phyloP scores from a whole-genome alignment of 2,888 invertebrate species.

The Caradrina clavipalpis region DNA sequence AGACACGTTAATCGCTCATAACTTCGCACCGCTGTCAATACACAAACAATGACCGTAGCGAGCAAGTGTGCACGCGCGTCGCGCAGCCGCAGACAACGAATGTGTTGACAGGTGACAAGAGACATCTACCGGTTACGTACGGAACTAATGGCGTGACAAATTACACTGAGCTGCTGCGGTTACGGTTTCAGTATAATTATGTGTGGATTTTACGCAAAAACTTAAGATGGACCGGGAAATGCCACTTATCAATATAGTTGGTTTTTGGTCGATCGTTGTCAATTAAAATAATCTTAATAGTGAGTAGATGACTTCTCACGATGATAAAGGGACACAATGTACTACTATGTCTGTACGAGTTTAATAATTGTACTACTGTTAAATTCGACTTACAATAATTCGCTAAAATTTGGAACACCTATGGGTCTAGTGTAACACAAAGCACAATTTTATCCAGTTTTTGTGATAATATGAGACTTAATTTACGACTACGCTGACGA shows the following conservation, averaged over 20 bases:
- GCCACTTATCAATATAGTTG: not conserved
- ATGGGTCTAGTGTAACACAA: too few species aligned
- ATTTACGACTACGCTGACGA: too few species aligned
- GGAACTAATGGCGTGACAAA: constrained; percentile 44
- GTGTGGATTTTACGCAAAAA: not conserved
- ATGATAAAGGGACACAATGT: too few species aligned
- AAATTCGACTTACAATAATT: too few species aligned
- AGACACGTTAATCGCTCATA: not conserved
- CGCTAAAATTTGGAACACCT: too few species aligned
- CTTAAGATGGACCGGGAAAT: not conserved
- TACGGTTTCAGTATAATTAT: constrained; percentile 14
- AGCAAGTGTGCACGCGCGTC: constrained; percentile 65
- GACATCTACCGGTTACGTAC: constrained; percentile 49
- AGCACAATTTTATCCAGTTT: too few species aligned
- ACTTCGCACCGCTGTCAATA: constrained; percentile 34
- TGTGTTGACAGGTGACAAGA: constrained; percentile 66
- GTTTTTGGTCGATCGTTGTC: too few species aligned
- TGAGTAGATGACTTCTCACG: too few species aligned
- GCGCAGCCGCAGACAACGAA: constrained; percentile 55
- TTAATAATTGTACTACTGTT: too few species aligned
- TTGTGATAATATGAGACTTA: too few species aligned
- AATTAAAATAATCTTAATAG: not conserved
- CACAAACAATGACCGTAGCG: constrained; percentile 64
- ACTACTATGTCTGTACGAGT: too few species aligned
- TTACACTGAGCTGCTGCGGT: constrained; percentile 18